Base-by-base conservation (phyloP, 2,888 invertebrate species). In the Oithona nana region DNA sequence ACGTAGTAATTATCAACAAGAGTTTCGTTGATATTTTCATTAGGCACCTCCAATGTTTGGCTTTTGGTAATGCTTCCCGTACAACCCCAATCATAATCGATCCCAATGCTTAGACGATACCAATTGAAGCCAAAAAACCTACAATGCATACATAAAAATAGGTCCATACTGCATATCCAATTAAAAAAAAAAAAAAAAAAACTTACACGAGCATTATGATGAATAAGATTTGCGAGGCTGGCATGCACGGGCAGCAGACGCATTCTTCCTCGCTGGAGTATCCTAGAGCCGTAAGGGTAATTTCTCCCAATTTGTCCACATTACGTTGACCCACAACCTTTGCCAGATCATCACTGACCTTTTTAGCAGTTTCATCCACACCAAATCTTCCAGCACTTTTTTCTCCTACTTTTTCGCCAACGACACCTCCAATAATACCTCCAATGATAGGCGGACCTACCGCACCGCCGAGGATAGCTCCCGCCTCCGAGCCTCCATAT, bases 381-480 rank as follows among this genome's bases (percentile, higher is more conserved):
- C 62, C 62, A 1, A 48, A 57, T 56, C 57, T 29, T 24, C 28
- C 29, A 2, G 31, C 26, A 24, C 30, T 28, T 28, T 62, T 56
- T 29, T 62, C 56, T 22, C 62, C 62, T 1, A 56, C 62, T 24
- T 28, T 28, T 31, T 62, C 62, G 24, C 62, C 62, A 6, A 62
- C 56, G 4, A 62, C 20, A 28, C 48, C 57, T n/a, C 62, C 62
- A 20, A 62, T 62, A 13, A 62, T 54, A 11, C 48, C 48, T 26
- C 62, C 62, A 39, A 62, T 62, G 22, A 62, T 29, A 3, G 62
- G 62, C n/a, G 62, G 62, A 20, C 62, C 62, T 24, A 62, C 62
- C 11, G 54, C 31, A 24, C 31, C 31, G 11, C 62, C 62, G 31
- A 62, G 13, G 1, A 62, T 56, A 26, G 62, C 56, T 16, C 62